Base-by-base conservation (phyloP, 2,113 vertebrate genomes). In the Egretta garzetta region DNA sequence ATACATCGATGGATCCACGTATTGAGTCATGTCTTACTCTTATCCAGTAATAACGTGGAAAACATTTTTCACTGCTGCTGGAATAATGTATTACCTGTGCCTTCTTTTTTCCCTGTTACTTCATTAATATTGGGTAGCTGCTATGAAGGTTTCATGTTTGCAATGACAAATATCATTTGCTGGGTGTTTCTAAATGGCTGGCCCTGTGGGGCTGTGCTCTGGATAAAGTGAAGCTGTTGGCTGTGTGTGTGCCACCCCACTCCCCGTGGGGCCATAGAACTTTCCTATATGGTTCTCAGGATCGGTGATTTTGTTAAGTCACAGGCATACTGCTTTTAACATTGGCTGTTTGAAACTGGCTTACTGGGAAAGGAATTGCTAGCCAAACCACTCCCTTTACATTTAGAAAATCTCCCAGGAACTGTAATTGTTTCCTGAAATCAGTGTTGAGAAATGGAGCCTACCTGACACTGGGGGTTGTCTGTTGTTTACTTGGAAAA, bases 251-350 rank as follows among this genome's bases (percentile, higher is more conserved):
- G 27, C 50, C 59, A 28, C 30, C 39, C n/a, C 6, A 7, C 32
- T 28, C 47, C 37, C 72, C 0, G 0, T 14, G 70, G 22, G 66
- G 27, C 77, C 22, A 0, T 0, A 19, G 30, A 32, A 9, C 47
- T 30, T 49, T 60, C 82, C 55, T 26, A 1, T 1, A 1, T 7
- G 18, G 20, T 49, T 35, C 35, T 75, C 23, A 17, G 37, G 45
- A 43, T 26, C 22, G 9, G n/a, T n/a, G 66, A 26, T 60, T 84
- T 45, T 45, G 17, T 52, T 37, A 64, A 85, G 39, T 66, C 41
- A 62, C 41, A 85, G 77, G 76, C 86, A 70, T 79, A 84, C 41
- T 93, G 73, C 77, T 89, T 89, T 90, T 87, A 70, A 26, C 37
- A 58, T 68, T 90, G 91, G 30, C 41, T 73, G 4, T 63, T 90